Evolutionary conservation across 2,888 invertebrate species (phyloP), one percentile per base, ranked within the genome.

Genomic region (Drosophila neotestacea): DNA sequence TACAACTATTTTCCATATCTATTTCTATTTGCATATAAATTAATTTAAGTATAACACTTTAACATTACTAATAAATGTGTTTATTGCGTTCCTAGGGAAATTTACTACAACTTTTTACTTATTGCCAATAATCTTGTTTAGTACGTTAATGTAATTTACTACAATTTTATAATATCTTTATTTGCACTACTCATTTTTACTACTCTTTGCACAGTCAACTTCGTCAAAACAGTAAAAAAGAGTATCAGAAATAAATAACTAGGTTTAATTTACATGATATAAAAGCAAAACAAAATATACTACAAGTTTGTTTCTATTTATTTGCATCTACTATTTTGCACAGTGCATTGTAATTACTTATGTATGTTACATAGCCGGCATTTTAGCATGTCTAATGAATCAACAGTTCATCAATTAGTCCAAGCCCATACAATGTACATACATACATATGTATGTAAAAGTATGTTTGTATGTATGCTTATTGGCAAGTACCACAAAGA

Each of bases 321-420:
- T 22, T 22, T 22, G 0, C 2, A 1, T 22, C 22, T 22, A 2
- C 3, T 2, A 22, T 22, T 22, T 22, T 22, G 22, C 22, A 22
- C 22, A 9, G 32, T 9, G 7, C 32, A 32, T 6, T 32, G 32
- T 50, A 46, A 27, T 27, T 44, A 22, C 42, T 44, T 52, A 38
- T 34, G 28, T 47, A 38, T 34, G 28, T 41, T 54, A 62, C 36
- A 65, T 34, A 55, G 77, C 61, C 70, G 77, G 79, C 66, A 64
- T 73, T 70, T 70, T 16, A 54, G 56, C 41, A 27, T 36, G 42
- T 32, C 41, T 50, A 66, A 67, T 81, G 84, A 83, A 80, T 81
- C 87, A 81, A 79, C 86, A 61, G 52, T 75, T 59, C 56, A 79
- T 73, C 73, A 76, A 62, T 84, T 87, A 87, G 81, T 65, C 55